Percentiles rank a stretch among this genome's conserved stretches.
Conservation (phyloP, 1,140 invertebrate genomes). For the Papilio dardanus region DNA sequence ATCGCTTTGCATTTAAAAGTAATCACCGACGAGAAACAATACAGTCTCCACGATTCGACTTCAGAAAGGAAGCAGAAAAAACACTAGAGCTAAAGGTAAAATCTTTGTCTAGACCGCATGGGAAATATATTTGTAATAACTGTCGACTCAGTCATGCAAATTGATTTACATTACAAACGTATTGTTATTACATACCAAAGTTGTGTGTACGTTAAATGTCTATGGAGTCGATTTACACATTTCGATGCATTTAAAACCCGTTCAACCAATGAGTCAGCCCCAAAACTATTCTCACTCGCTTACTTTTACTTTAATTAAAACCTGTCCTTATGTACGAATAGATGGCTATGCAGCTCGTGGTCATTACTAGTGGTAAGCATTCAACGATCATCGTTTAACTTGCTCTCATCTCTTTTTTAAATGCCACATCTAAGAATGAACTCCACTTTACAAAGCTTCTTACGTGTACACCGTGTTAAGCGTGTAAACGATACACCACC, state of each 20-base stretch:
- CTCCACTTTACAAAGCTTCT: not conserved
- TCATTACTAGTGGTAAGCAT: too few species aligned
- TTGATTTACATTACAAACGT: conserved; percentile 12
- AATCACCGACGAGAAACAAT: conserved; percentile 27
- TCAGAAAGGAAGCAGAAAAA: conserved; percentile 14
- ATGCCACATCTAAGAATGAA: too few species aligned
- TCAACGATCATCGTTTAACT: too few species aligned
- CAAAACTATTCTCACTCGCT: not conserved
- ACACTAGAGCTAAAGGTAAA: not conserved
- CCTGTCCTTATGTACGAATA: not conserved
- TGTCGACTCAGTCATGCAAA: conserved; percentile 23
- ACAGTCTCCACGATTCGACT: conserved; percentile 7
- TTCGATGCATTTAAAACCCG: not conserved
- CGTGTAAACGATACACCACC: not conserved
- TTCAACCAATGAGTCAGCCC: not conserved
- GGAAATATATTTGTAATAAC: conserved; percentile 29
- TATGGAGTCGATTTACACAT: not conserved
- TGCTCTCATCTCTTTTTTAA: too few species aligned
- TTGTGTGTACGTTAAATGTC: not conserved
- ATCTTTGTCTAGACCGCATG: conserved; percentile 26
- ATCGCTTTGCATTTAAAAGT: conserved; percentile 29
- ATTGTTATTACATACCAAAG: not conserved
- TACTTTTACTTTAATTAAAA: not conserved
- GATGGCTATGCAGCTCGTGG: too few species aligned
- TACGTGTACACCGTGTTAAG: not conserved